These are phyloP conservation scores for Belonocnema kinseyi DNA, from an alignment of 1,140 invertebrate genomes.

Conservation along the genomic window DNA sequence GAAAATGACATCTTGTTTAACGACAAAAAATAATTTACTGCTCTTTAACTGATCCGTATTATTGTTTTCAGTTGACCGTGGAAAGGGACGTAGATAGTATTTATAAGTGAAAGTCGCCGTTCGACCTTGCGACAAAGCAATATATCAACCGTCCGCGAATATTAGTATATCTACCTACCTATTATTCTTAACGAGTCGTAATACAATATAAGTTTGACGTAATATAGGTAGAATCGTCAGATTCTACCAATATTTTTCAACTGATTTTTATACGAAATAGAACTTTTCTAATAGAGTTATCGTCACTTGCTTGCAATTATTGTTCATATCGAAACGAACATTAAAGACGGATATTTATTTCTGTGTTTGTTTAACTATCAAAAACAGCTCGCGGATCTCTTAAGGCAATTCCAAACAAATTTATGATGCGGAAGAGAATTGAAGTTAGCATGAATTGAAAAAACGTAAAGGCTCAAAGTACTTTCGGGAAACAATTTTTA, in stretches of 20 bases:
- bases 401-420: not conserved
- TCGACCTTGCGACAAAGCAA: slow-evolving; percentile 29
- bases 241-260: too few species aligned
- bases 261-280: too few species aligned
- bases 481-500: not conserved
- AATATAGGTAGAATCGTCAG: too few species aligned
- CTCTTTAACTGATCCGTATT: slow-evolving; percentile 5
- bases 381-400: not conserved
- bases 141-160: slow-evolving; percentile 15
- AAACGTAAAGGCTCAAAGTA: not conserved
- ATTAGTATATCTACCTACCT: not conserved
- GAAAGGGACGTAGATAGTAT: slow-evolving; percentile 29
- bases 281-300: too few species aligned
- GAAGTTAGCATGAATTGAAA: not conserved
- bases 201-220: too few species aligned
- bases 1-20: not conserved
- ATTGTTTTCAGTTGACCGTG: slow-evolving; percentile 20
- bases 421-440: slow-evolving; percentile 21
- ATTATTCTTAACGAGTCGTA: not conserved
- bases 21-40: not conserved
- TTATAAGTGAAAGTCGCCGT: slow-evolving; percentile 24
- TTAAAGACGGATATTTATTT: too few species aligned
- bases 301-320: too few species aligned
- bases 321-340: too few species aligned
- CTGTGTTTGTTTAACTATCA: not conserved